Conservation (phyloP, 2,113 vertebrate species). For the Pavo muticus region DNA sequence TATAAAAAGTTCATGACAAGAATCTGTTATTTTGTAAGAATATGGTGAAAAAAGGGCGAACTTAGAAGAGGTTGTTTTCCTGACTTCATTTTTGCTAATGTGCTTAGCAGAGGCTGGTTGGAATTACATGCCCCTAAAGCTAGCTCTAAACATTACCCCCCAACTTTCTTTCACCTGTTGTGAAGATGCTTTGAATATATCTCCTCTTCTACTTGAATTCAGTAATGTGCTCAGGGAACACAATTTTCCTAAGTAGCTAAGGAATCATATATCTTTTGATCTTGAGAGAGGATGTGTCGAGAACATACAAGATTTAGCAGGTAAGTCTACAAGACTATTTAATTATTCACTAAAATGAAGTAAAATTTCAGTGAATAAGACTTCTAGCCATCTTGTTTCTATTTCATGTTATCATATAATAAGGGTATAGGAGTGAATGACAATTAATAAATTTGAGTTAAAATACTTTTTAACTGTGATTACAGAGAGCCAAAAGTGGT, state of each 20-base stretch:
- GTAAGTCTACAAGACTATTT: neutral
- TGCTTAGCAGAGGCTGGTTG: neutral
- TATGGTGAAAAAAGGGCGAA: neutral
- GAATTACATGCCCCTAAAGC: neutral
- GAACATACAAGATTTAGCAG: neutral
- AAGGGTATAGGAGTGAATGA: neutral
- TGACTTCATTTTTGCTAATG: neutral
- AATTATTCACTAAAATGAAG: no score
- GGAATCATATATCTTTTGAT: neutral
- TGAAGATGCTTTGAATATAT: neutral
- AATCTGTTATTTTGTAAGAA: neutral
- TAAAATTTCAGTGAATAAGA: neutral
- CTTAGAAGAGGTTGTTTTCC: neutral
- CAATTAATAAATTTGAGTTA: neutral
- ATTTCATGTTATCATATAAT: neutral
- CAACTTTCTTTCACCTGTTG: neutral
- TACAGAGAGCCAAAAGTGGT: neutral
- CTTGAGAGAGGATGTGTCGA: neutral
- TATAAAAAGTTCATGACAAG: neutral
- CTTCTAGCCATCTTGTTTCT: neutral
- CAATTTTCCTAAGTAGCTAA: neutral
- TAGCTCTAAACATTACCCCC: neutral
- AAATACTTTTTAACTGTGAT: neutral
- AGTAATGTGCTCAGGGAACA: neutral
- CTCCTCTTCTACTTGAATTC: neutral